A percentile compares a stretch with the other conserved stretches of the same genome.
phyloP scores from a whole-genome alignment of 2,113 vertebrate genomes.

The Neoarius graeffei region DNA sequence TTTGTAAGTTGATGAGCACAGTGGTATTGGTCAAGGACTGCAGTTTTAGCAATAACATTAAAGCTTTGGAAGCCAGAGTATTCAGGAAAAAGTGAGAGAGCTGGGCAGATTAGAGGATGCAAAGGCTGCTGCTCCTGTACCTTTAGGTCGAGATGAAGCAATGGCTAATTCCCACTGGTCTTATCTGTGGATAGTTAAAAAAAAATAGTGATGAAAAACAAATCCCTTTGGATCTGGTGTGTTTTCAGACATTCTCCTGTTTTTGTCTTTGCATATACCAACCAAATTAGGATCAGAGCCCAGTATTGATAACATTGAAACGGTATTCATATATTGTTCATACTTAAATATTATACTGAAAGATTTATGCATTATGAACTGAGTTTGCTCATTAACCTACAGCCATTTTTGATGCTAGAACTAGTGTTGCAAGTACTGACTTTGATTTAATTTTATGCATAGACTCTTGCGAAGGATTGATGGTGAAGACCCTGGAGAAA shows the following conservation, averaged over 20 bases:
- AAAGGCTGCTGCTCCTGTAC: not conserved
- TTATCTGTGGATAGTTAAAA: not conserved
- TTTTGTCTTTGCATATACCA: not conserved
- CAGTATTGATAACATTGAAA: too few species aligned
- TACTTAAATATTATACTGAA: not conserved
- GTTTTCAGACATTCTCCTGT: not conserved
- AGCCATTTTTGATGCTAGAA: not conserved
- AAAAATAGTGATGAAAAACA: not conserved
- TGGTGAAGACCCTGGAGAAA: slow-evolving; percentile 89
- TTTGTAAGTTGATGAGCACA: not conserved
- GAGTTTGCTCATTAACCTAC: not conserved
- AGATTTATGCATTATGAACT: not conserved
- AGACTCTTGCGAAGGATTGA: slow-evolving; percentile 93
- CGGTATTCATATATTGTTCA: not conserved
- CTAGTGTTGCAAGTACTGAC: not conserved
- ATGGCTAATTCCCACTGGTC: not conserved
- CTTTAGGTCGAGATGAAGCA: not conserved
- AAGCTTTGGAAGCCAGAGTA: not conserved
- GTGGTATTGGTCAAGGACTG: not conserved
- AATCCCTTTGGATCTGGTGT: not conserved
- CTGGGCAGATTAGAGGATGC: not conserved
- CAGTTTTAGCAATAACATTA: not conserved
- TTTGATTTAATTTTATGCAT: not conserved
- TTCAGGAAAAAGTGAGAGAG: not conserved
- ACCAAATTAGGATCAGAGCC: not conserved